Evolutionary conservation across 2,888 invertebrate genomes (phyloP), one percentile per base, ranked within the genome.

Genomic region (Hyles lineata): DNA sequence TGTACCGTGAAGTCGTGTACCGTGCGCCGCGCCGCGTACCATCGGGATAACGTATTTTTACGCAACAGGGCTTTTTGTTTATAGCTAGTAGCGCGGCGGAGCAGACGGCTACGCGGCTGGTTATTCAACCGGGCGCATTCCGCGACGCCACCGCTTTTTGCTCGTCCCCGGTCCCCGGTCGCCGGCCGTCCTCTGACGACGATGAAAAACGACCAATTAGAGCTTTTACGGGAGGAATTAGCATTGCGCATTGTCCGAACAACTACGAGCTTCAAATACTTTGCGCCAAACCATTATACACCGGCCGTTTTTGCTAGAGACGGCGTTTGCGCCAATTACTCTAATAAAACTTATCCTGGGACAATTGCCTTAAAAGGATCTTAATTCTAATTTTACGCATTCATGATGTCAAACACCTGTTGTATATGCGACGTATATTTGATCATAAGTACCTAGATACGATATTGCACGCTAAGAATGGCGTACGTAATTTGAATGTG

Each of bases 121-220:
- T 92, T 93, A 92, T 93, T 93, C 93, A 93, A 93, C 93, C 92
- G 90, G 86, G 87, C 92, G 85, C 94, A 94, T 94, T 93, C 94
- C 93, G 90, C 88, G 93, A 87, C 93, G 92, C 87, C 85, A 84
- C 88, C 89, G 90, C 92, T 94, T 94, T 91, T 94, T 94, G 92
- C 90, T 92, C 91, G 86, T 80, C 82, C 82, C 81, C 79, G 79
- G 79, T 80, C 79, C 78, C 79, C 77, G 75, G 80, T 78, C 83
- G 79, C 81, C 81, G 79, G 80, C 82, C 81, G 85, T 80, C 79
- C 82, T 82, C 83, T 84, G 73, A 80, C 80, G 78, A 76, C 82
- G 81, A 78, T 84, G 86, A 87, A 88, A 87, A 88, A 88, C 86
- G 86, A 92, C 90, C 90, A 93, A 93, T 93, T 93, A 92, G 89